Conservation (phyloP, 2,888 invertebrate species). For the Dione juno region DNA sequence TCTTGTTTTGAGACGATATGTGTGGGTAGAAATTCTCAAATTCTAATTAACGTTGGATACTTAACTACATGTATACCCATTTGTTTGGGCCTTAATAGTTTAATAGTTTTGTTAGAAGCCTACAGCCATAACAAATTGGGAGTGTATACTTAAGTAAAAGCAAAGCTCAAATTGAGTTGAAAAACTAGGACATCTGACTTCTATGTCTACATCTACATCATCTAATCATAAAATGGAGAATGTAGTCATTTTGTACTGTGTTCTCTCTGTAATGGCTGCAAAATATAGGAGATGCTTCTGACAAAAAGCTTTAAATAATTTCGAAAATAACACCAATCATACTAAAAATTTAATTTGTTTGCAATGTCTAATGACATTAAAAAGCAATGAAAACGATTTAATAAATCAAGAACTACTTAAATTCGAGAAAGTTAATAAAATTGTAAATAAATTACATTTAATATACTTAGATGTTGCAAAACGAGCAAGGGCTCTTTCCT, state of each 20-base stretch:
- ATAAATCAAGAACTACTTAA: slow-evolving; percentile 29
- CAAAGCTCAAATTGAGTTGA: too few species aligned
- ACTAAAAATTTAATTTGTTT: neutral
- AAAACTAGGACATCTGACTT: too few species aligned
- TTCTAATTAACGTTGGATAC: neutral
- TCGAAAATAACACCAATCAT: neutral
- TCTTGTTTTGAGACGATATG: neutral
- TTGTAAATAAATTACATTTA: slow-evolving; percentile 45
- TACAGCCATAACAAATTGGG: neutral
- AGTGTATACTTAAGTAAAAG: too few species aligned
- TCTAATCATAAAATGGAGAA: too few species aligned
- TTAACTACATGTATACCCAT: neutral
- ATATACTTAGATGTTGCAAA: slow-evolving; percentile 42
- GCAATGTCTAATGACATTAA: slow-evolving; percentile 13
- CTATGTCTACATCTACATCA: too few species aligned
- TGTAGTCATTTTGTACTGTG: too few species aligned
- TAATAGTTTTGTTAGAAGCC: neutral
- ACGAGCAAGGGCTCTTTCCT: slow-evolving; percentile 41
- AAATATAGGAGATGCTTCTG: neutral
- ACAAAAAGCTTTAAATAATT: neutral
- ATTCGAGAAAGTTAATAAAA: slow-evolving; percentile 32
- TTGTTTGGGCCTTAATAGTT: neutral
- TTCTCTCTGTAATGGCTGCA: neutral
- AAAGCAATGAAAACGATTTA: slow-evolving; percentile 17
- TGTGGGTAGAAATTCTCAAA: neutral